Evolutionary conservation across 2,113 vertebrate genomes (phyloP).

Genomic region (Hucho hucho): DNA sequence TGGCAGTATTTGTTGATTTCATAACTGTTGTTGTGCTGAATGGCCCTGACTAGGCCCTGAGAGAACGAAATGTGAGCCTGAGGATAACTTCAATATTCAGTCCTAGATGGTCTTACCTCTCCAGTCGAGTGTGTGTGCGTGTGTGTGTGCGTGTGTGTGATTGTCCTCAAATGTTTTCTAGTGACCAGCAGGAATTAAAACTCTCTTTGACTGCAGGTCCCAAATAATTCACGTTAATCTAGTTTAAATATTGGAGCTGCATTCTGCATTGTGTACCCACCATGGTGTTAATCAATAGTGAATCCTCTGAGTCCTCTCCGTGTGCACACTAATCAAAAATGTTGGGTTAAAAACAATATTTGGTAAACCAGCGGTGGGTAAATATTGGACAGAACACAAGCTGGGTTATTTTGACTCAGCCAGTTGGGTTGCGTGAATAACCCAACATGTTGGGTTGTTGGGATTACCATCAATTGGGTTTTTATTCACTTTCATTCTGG

Average conservation of each 20-base stretch:
- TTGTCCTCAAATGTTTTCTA: slow-evolving; percentile 10
- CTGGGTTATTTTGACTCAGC: too few relatives aligned
- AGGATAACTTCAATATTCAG: slow-evolving; percentile 51
- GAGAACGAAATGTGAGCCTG: slow-evolving; percentile 41
- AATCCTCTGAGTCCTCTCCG: background rate
- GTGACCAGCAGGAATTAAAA: slow-evolving; percentile 12
- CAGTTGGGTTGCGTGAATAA: too few relatives aligned
- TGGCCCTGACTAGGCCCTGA: slow-evolving; percentile 45
- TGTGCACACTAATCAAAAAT: too few relatives aligned
- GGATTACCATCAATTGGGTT: too few relatives aligned
- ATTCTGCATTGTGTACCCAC: background rate
- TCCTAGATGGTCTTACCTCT: slow-evolving; percentile 21
- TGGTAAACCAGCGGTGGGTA: too few relatives aligned
- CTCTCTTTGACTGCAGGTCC: background rate
- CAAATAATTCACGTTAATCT: background rate
- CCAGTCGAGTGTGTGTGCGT: background rate
- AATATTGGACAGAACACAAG: too few relatives aligned
- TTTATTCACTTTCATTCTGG: too few relatives aligned
- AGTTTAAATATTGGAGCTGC: background rate
- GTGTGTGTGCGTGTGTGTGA: background rate
- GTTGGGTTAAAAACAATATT: too few relatives aligned
- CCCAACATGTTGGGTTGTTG: too few relatives aligned
- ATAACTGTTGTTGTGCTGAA: slow-evolving; percentile 7
- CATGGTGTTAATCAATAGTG: background rate
- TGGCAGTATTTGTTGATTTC: background rate